These are phyloP conservation scores for Plectus sambesii DNA, from an alignment of 1,140 invertebrate species.

Conservation along the genomic window DNA sequence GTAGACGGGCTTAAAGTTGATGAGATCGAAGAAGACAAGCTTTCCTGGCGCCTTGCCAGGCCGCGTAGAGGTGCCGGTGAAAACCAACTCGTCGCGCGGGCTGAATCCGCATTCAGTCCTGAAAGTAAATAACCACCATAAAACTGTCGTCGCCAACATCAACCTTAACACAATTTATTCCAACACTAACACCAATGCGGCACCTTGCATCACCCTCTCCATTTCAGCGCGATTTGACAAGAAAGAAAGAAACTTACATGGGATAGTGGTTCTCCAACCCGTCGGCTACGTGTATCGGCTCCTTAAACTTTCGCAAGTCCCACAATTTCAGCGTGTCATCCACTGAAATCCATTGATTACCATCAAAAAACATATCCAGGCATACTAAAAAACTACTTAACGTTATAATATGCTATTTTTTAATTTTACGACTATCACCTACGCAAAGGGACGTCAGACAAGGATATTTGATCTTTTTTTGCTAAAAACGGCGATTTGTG, in stretches of 20 bases:
- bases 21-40: slow-evolving; percentile 67
- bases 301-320: slow-evolving; percentile 74
- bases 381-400: no score
- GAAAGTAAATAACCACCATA: slow-evolving; percentile 21
- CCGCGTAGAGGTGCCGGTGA: slow-evolving; percentile 71
- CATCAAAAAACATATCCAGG: no score
- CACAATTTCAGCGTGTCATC: slow-evolving; percentile 91
- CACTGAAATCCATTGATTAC: no score
- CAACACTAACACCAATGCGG: no score
- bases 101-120: slow-evolving; percentile 86
- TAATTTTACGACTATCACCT: no score
- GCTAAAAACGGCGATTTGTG: no score
- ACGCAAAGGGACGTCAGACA: no score
- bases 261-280: slow-evolving; percentile 68
- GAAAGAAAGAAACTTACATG: slow-evolving; percentile 50
- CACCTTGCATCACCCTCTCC: no score
- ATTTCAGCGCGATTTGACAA: no score
- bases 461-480: no score
- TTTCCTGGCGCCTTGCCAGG: slow-evolving; percentile 64
- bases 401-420: no score
- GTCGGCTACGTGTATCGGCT: slow-evolving; percentile 58
- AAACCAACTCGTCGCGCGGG: slow-evolving; percentile 75
- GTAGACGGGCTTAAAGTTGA: slow-evolving; percentile 59
- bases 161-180: slow-evolving; percentile 7
- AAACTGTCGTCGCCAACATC: no score